Percentiles rank a stretch among this genome's conserved stretches.
Evolutionary conservation across 2,888 invertebrate species (phyloP).

Genomic region (Conchocele bisecta): DNA sequence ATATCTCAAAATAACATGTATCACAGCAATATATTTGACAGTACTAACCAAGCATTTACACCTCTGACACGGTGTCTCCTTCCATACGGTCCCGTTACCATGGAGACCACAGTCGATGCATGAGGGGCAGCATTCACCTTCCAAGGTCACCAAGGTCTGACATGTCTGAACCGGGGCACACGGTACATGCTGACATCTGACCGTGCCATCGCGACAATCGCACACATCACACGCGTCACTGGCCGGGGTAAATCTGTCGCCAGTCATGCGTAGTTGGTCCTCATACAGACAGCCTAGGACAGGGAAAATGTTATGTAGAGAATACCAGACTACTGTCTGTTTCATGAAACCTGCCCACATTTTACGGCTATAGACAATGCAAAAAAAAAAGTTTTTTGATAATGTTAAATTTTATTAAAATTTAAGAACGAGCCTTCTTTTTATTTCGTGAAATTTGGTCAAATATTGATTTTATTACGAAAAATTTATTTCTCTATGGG

Average conservation of each 20-base stretch:
- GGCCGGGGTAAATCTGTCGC: constrained; percentile 57
- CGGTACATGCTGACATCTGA: constrained; percentile 62
- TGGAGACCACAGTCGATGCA: constrained; percentile 76
- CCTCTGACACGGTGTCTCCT: constrained; percentile 68
- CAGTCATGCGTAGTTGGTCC: constrained; percentile 61
- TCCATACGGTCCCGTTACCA: constrained; percentile 70
- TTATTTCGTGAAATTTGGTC: too few relatives aligned
- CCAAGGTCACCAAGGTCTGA: constrained; percentile 55
- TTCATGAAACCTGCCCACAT: too few relatives aligned
- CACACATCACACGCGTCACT: constrained; percentile 67
- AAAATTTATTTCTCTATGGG: too few relatives aligned
- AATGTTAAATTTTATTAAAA: too few relatives aligned
- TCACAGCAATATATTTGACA: too few relatives aligned
- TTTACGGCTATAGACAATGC: too few relatives aligned
- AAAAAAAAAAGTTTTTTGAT: too few relatives aligned
- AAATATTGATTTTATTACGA: too few relatives aligned
- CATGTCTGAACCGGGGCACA: constrained; percentile 71
- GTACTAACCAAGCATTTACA: constrained; percentile 70
- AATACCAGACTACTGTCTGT: too few relatives aligned
- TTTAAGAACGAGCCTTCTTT: too few relatives aligned
- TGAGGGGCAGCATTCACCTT: constrained; percentile 75
- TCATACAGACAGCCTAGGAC: constrained; percentile 74
- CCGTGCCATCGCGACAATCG: constrained; percentile 69
- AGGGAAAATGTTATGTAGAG: too few relatives aligned
- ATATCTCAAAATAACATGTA: too few relatives aligned